phyloP scores from a whole-genome alignment of 2,888 invertebrate species.

The Abscondita cerata region DNA sequence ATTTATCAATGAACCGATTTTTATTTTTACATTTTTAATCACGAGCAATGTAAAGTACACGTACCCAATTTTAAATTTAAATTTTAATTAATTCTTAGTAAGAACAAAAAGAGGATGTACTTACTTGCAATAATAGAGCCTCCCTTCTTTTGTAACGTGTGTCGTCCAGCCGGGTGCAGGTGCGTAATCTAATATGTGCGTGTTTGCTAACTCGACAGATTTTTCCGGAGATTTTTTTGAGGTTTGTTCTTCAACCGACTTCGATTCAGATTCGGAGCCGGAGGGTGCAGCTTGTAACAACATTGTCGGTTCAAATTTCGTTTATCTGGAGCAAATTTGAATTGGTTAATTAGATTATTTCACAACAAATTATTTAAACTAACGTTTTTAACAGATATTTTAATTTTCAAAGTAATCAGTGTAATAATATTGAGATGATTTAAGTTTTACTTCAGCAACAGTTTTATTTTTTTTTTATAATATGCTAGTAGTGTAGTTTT shows the following conservation, averaged over 20 bases:
- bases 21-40: too few relatives aligned
- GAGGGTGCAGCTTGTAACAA: conserved; percentile 45
- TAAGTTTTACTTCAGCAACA: too few relatives aligned
- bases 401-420: too few relatives aligned
- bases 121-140: conserved; percentile 93
- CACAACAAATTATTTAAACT: too few relatives aligned
- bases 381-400: too few relatives aligned
- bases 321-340: conserved; percentile 3
- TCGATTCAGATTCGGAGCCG: conserved; percentile 41
- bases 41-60: too few relatives aligned
- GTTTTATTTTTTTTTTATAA: too few relatives aligned
- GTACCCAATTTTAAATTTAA: too few relatives aligned
- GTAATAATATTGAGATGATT: too few relatives aligned
- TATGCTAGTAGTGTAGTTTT: too few relatives aligned
- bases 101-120: conserved; percentile 53
- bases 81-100: neutral
- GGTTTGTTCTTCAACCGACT: conserved; percentile 36
- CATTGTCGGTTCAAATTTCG: conserved; percentile 35
- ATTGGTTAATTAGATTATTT: too few relatives aligned
- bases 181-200: conserved; percentile 60
- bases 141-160: conserved; percentile 79
- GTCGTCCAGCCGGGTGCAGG: conserved; percentile 74
- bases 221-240: conserved; percentile 19
- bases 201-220: conserved; percentile 33
- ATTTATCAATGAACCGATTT: too few relatives aligned